Base-by-base conservation (phyloP, 2,113 vertebrate species). In the Oenanthe melanoleuca region DNA sequence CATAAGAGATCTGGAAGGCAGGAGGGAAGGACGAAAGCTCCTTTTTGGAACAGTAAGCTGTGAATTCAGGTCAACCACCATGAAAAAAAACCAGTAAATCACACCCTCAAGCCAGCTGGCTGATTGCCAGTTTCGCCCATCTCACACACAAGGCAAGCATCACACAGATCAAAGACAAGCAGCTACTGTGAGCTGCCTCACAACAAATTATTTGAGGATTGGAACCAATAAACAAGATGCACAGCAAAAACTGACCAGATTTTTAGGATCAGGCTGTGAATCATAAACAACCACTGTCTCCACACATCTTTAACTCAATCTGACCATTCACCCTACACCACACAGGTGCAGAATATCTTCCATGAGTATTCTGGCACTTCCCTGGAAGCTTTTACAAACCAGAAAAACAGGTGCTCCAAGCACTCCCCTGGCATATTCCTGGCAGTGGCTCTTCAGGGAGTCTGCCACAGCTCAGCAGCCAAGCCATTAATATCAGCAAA, bases 371-470 rank as follows among this genome's bases (percentile, higher is more conserved):
- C 70, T 61, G 74, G 78, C 71, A 31, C 74, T 63, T 92, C 78
- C 84, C 22, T 31, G 56, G 67, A 80, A 86, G 81, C 93, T 88
- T 86, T 74, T 34, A 66, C 64, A 88, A 95, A 94, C 89, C 93
- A 80, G 95, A 95, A 96, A 89, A 91, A 86, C 95, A 89, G 80
- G 91, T 34, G 52, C 63, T 75, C 73, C 67, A 47, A 77, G 77
- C 74, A 66, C 9, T 12, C 73, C 82, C 23, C 55, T 33, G 52
- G 71, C 74, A 13, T 28, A 55, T 42, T 85, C 59, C 90, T 38
- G 64, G 67, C 67, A 61, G 71, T 21, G 1, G 52, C 37, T 80
- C 65, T 52, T n/a, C 79, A 59, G 59, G 56, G 74, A 88, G 26
- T 66, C 50, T 37, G 42, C 47, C 75, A 56, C 50, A 45, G 6